Evolutionary conservation across 2,797 vertebrate species (phyloP), one percentile per base, ranked within the genome.

Genomic region (Syncerus caffer): DNA sequence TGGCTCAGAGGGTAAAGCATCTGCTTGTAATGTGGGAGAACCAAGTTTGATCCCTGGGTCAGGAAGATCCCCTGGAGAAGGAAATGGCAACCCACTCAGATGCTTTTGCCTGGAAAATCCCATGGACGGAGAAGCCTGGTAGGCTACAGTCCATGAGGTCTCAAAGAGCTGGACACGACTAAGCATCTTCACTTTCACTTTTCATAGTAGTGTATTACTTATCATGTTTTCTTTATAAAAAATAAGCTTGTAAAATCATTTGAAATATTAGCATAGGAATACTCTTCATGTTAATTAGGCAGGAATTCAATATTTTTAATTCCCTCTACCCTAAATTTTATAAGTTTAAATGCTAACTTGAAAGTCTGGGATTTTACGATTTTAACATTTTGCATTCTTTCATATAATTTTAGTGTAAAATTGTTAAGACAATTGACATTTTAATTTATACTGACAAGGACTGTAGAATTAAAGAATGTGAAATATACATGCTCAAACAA

Each of bases 361-460:
- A 74, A 76, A 89, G 86, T n/a, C 25, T 84, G 27, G 45, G 27
- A 42, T 76, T 84, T 62, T 76, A 62, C 21, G 11, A 94, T 71
- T 76, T 89, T 94, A 84, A 62, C 45, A 90, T 76, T 90, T 95
- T 85, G 8, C 15, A 85, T 90, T 47, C 47, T 71, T 83, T 89
- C 74, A 94, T 42, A 58, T 45, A 62, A 91, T 85, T 84, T 53
- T 85, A 76, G 27, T 90, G 45, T 90, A 53, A 85, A 85, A 53
- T 90, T 58, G 57, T 51, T 62, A 60, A 45, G 60, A 19, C 5
- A 45, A 29, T 62, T 94, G 55, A 58, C 53, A 42, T 94, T 78
- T 90, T 60, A 76, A 76, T 94, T 76, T 51, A 76, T 21, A 19
- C 15, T 76, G 23, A 11, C 64, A 55, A 80, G 58, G 10, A 29